Evolutionary conservation across 2,113 vertebrate species (phyloP).

Genomic region (Gopherus evgoodei): DNA sequence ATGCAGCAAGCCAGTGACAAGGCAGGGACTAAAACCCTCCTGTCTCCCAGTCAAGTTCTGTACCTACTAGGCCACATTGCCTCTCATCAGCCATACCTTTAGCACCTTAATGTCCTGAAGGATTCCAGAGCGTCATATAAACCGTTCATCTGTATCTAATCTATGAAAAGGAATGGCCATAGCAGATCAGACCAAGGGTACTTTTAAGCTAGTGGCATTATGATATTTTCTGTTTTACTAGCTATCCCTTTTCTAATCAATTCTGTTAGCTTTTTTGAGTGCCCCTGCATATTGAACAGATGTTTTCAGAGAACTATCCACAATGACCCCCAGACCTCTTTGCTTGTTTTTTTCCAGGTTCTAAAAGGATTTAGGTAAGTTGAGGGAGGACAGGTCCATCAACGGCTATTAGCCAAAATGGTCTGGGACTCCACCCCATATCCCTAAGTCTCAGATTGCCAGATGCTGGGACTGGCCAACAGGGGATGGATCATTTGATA

Average conservation of each 20-base stretch:
- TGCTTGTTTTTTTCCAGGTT: background rate
- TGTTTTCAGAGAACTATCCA: background rate
- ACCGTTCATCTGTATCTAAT: background rate
- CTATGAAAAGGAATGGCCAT: background rate
- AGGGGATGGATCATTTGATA: background rate
- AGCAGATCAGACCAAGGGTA: background rate
- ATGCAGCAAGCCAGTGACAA: background rate
- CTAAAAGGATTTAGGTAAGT: background rate
- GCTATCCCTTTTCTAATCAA: background rate
- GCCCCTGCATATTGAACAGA: background rate
- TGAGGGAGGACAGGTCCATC: background rate
- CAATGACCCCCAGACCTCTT: background rate
- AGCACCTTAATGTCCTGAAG: conserved; percentile 26
- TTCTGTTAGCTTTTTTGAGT: background rate
- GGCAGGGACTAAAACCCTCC: background rate
- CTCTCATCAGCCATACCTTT: conserved; percentile 23
- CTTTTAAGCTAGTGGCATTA: background rate
- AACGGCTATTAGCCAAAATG: background rate
- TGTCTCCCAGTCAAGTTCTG: background rate
- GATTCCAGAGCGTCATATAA: background rate
- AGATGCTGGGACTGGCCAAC: background rate
- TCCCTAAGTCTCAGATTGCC: background rate
- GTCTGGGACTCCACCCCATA: background rate
- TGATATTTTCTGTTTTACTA: background rate
- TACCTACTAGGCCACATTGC: background rate